Evolutionary conservation across 2,113 vertebrate species (phyloP), one percentile per base, ranked within the genome.

Genomic region (Oxygymnocypris stewartii): DNA sequence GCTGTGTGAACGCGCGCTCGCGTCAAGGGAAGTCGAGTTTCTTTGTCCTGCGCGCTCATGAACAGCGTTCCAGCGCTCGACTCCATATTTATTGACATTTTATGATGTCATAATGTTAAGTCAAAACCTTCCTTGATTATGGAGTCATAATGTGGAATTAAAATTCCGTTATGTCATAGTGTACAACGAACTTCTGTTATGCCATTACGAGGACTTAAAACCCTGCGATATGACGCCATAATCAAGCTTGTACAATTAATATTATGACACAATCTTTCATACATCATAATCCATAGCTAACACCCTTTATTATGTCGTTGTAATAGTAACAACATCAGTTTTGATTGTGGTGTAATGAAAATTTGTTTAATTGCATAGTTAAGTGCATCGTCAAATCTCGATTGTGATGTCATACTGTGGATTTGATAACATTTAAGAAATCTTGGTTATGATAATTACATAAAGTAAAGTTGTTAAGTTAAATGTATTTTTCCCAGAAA

Each of bases 11-110:
- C 93, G 93, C 93, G 93, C 93, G 95, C 90, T 92, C 93, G 91
- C 92, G 90, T 87, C 69, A 84, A 78, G 73, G 75, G 73, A 90
- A 91, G 90, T 86, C 88, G 89, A 91, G 87, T 89, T 91, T 93
- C 94, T 95, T 96, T 96, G 94, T 96, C 94, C 90, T 87, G 90
- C 86, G 84, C 87, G 91, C 90, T 92, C 90, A 90, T 89, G 88
- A 86, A 73, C 44, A 23, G 42, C 83, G 69, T 80, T 80, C 65
- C 63, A 74, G 37, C 67, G 18, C 67, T 69, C 18, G 49, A 42
- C 71, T 81, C 73, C 73, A 75, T 75, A 14, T 75, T 75, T 75
- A 47, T 75, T 75, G 40, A 75, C 73, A 75, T 76, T 76, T 82
- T 28, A 28, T 65, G 4, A 4, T 28, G 79, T 81, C 79, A 44